Conservation (phyloP, 1,140 invertebrate genomes). For the Leptinotarsa undecemlineata region DNA sequence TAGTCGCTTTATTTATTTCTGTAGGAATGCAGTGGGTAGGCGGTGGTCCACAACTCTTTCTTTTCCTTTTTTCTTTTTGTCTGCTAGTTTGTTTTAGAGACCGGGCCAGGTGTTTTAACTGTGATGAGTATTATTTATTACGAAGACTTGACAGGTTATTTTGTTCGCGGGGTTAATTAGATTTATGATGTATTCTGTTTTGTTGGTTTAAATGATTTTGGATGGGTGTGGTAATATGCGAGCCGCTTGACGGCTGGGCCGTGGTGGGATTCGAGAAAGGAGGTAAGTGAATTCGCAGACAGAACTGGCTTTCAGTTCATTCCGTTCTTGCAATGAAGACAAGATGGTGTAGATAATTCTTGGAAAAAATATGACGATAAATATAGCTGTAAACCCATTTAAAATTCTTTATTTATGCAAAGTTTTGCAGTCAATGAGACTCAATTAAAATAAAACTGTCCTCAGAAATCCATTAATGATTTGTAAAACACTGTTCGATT, state of each 20-base stretch:
- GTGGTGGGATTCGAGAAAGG: background rate
- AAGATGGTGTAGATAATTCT: no score
- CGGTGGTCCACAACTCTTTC: background rate
- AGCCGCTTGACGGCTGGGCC: background rate
- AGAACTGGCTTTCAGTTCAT: background rate
- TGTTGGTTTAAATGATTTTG: conserved; percentile 51
- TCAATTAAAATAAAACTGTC: no score
- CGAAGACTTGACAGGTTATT: conserved; percentile 50
- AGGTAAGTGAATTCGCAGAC: background rate
- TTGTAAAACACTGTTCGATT: no score
- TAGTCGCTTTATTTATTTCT: conserved; percentile 13
- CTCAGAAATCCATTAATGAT: no score
- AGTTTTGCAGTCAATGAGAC: no score
- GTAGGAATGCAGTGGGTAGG: conserved; percentile 12
- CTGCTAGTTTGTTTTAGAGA: conserved; percentile 8
- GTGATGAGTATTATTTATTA: conserved; percentile 23
- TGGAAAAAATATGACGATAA: no score
- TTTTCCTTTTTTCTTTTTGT: background rate
- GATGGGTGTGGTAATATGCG: conserved; percentile 32
- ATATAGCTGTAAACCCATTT: no score
- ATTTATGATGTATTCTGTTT: conserved; percentile 50
- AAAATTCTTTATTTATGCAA: no score
- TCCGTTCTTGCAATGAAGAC: no score
- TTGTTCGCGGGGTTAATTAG: conserved; percentile 51
- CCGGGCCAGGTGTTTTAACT: conserved; percentile 12